A percentile compares a stretch with the other conserved stretches of the same genome.
Conservation (phyloP, 64 coral and sea anemone species). For the Porites lutea region DNA sequence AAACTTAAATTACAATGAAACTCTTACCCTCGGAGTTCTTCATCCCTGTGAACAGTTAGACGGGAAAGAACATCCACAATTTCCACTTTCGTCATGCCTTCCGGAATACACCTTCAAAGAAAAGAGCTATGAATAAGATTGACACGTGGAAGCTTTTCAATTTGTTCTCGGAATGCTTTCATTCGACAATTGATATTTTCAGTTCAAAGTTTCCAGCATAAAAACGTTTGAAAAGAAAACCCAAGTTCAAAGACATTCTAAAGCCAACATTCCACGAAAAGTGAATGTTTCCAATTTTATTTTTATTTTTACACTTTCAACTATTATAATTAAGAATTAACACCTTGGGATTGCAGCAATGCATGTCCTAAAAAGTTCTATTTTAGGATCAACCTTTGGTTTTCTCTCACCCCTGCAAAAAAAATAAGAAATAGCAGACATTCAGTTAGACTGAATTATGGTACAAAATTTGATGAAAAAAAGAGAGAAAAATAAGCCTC, state of each 20-base stretch:
- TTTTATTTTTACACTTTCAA: no score
- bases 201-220: no score
- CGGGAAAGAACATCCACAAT: slow-evolving; percentile 93
- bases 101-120: slow-evolving; percentile 89
- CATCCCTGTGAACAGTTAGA: slow-evolving; percentile 98
- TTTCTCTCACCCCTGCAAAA: slow-evolving; percentile 90
- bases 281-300: no score
- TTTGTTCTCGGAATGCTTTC: no score
- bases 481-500: neutral
- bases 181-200: neutral
- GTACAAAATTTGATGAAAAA: neutral
- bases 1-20: neutral
- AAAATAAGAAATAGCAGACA: neutral
- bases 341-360: slow-evolving; percentile 98
- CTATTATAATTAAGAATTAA: neutral
- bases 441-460: neutral
- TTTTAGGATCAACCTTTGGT: slow-evolving; percentile 99
- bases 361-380: slow-evolving; percentile 97
- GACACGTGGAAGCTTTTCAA: no score
- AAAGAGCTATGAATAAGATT: neutral
- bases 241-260: no score
- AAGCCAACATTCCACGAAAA: no score
- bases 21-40: slow-evolving; percentile 95
- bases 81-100: slow-evolving; percentile 96
- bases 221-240: no score